phyloP scores from a whole-genome alignment of 1,140 invertebrate genomes.

The Geopemphigus sp. region DNA sequence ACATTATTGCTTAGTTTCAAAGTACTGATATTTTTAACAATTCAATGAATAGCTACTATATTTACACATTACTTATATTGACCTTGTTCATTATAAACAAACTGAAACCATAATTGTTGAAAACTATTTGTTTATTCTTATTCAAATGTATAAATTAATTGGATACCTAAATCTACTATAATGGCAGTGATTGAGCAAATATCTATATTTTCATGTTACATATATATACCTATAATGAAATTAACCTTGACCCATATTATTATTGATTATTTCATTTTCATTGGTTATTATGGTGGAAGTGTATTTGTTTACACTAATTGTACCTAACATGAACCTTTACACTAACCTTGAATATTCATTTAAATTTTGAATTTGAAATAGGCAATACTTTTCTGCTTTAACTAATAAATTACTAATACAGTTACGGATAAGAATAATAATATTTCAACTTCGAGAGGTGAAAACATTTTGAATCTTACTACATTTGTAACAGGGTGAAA shows the following conservation, averaged over 20 bases:
- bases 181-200: neutral
- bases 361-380: too few species aligned
- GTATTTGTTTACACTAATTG: neutral
- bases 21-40: neutral
- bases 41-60: neutral
- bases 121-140: neutral
- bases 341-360: too few species aligned
- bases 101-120: neutral
- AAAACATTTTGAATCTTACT: too few species aligned
- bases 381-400: too few species aligned
- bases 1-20: neutral
- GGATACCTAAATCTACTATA: neutral
- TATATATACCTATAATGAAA: neutral
- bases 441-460: too few species aligned
- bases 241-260: constrained; percentile 28
- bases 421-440: too few species aligned
- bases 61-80: neutral
- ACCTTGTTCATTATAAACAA: constrained; percentile 9
- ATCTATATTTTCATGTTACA: constrained; percentile 1
- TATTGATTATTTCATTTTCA: constrained; percentile 16
- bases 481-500: too few species aligned
- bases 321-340: too few species aligned
- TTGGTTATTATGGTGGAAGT: constrained; percentile 5
- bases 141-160: neutral
- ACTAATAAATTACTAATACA: too few species aligned